Evolutionary conservation across 2,888 invertebrate genomes (phyloP), one percentile per base, ranked within the genome.

Genomic region (Dorcus parallelipipedus): DNA sequence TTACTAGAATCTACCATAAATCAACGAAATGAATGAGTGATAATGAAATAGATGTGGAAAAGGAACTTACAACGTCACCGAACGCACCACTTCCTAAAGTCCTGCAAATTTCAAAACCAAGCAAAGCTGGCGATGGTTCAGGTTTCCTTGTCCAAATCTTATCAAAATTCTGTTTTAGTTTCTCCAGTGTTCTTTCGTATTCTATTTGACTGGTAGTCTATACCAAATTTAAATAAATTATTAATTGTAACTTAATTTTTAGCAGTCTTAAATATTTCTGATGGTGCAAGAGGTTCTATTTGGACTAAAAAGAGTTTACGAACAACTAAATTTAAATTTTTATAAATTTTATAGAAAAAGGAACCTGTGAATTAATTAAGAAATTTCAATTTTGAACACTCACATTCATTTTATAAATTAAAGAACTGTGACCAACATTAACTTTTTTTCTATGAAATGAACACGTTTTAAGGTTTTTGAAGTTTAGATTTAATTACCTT

Each of bases 61-160:
- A 6, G 39, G 49, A 41, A 54, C 62, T 70, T 68, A 93, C 84
- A 26, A 97, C 96, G 68, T 90, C 84, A 2, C 96, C 96, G 76
- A 95, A 97, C 0, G 94, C 94, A n/a, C 96, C 96, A 0, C 90
- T 88, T 0, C 96, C 96, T 54, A 97, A 79, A 0, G 92, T 93
- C 70, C 86, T 86, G 38, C 89, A 77, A 55, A 86, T 80, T 53
- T 90, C 87, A 71, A 89, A 89, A 65, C 93, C 90, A 14, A 83
- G 74, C 38, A 68, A 71, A 71, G 66, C 67, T 6, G 60, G 59
- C 1, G 57, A 59, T 3, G 62, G 26, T 9, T 69, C 67, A 0
- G 72, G 65, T 47, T 73, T 77, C 17, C 67, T 63, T 1, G 80
- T 78, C 81, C 83, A 86, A 70, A 79, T 79, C 58, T 78, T 76